These are phyloP conservation scores for Semnornis frantzii DNA, from an alignment of 2,113 vertebrate species.

Conservation along the genomic window DNA sequence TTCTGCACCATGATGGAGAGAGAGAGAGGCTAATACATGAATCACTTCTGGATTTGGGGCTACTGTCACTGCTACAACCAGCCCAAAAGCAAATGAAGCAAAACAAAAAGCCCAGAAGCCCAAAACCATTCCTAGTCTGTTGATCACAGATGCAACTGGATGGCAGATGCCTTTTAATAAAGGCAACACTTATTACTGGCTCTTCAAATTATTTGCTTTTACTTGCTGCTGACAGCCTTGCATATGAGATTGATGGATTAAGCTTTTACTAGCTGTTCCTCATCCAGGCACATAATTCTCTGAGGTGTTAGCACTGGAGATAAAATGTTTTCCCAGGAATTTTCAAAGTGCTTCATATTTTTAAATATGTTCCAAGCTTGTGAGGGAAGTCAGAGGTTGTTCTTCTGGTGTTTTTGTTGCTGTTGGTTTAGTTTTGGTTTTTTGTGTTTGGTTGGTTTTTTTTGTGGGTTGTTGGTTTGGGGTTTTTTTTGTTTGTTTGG, in stretches of 20 bases:
- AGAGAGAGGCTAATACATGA: not conserved
- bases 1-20: not conserved
- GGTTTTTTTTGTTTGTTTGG: not conserved
- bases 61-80: not conserved
- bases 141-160: not conserved
- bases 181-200: not conserved
- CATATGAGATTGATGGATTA: not conserved
- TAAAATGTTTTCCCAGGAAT: not conserved
- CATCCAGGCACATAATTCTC: not conserved
- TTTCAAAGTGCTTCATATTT: not conserved
- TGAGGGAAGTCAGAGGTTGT: not conserved
- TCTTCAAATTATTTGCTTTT: not conserved
- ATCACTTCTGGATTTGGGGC: not conserved
- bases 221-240: not conserved
- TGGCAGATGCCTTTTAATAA: not conserved
- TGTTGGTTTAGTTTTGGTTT: too few species aligned
- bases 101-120: too few species aligned
- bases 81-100: not conserved
- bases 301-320: not conserved
- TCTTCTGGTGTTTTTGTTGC: too few species aligned
- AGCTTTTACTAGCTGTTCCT: slow-evolving; percentile 16
- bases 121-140: not conserved
- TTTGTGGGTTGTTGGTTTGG: too few species aligned
- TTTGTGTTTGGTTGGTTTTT: too few species aligned
- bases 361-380: not conserved